These are phyloP conservation scores for Megalurothrips usitatus DNA, from an alignment of 2,888 invertebrate species.

Conservation along the genomic window DNA sequence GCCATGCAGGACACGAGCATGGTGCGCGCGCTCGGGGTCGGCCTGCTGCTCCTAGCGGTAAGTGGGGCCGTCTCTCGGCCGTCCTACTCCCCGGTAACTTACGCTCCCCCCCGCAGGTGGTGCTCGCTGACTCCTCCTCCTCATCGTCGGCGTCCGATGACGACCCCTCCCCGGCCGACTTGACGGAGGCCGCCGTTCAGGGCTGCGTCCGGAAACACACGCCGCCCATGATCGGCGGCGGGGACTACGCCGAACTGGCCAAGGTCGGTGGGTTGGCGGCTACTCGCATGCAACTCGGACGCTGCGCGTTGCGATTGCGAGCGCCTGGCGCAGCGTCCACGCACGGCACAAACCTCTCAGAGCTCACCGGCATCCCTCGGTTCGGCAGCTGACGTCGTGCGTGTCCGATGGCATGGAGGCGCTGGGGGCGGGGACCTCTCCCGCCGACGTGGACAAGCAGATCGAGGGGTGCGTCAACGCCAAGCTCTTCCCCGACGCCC, in stretches of 20 bases:
- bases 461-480: constrained; percentile 4
- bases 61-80: too few species aligned
- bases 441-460: not conserved
- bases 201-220: not conserved
- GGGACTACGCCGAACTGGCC: constrained; percentile 5
- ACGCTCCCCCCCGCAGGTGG: not conserved
- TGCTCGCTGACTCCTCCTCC: not conserved
- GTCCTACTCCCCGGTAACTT: too few species aligned
- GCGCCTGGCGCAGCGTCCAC: not conserved
- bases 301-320: too few species aligned
- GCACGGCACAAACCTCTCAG: too few species aligned
- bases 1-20: too few species aligned
- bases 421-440: not conserved
- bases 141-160: not conserved
- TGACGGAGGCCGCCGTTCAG: constrained; percentile 1
- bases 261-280: not conserved
- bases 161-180: not conserved
- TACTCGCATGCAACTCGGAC: not conserved
- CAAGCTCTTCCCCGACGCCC: constrained; percentile 1
- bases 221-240: constrained; percentile 1
- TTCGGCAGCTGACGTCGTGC: not conserved
- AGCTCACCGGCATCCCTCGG: not conserved
- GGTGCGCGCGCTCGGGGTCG: too few species aligned
- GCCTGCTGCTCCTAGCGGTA: too few species aligned
- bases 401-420: constrained; percentile 9